phyloP scores from a whole-genome alignment of 2,797 vertebrate species.

The Ceryle rudis region DNA sequence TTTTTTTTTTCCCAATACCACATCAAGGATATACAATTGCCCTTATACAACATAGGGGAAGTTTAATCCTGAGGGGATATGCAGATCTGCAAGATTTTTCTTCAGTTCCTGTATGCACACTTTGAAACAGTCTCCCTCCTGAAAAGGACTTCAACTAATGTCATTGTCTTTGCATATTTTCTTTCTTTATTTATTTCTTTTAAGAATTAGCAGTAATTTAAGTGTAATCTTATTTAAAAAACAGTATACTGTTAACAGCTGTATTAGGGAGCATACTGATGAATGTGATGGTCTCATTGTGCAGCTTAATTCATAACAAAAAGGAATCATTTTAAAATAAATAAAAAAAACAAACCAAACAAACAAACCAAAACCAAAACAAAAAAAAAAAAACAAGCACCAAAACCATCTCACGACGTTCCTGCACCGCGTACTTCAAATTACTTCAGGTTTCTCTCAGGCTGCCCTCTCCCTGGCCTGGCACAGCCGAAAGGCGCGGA shows the following conservation, averaged over 20 bases:
- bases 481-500: not conserved
- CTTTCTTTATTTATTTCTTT: not conserved
- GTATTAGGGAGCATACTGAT: not conserved
- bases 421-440: not conserved
- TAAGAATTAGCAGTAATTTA: not conserved
- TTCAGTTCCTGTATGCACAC: accelerated
- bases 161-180: not conserved
- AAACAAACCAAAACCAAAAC: too few species aligned
- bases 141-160: not conserved
- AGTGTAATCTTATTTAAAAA: not conserved
- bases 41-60: not conserved
- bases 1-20: not conserved
- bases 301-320: not conserved
- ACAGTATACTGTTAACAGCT: not conserved
- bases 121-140: not conserved
- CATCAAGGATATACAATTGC: not conserved
- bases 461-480: not conserved
- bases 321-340: not conserved
- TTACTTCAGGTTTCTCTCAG: not conserved
- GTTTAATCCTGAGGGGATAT: not conserved
- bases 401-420: not conserved
- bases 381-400: not conserved
- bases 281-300: not conserved
- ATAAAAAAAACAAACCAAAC: not conserved
- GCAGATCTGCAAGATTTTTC: not conserved